Base-by-base conservation (phyloP, 1,140 invertebrate genomes). In the Hetaerina americana region DNA sequence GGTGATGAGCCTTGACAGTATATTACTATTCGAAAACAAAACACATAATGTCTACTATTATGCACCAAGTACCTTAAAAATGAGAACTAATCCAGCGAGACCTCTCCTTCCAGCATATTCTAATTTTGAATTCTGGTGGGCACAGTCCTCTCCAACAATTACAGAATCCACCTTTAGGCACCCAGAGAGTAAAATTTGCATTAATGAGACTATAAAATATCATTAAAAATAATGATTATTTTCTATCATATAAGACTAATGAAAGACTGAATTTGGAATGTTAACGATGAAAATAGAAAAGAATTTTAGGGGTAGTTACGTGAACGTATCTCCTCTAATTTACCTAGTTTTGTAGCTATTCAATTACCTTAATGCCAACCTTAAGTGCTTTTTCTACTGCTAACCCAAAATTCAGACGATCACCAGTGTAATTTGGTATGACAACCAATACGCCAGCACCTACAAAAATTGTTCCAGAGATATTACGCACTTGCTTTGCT, bases 401-500 rank as follows among this genome's bases (percentile, higher is more conserved):
- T 78, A 92, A 85, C 22, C 92, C 93, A 81, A 95, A 95, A 79
- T 94, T 95, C 3, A 96, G 80, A 75, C 92, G 81, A 77, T 95
- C 93, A 0, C 93, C 93, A 5, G 93, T 95, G 78, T 96, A 95
- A 82, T 95, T 96, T 10, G 89, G 88, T 6, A 93, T 85, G 22
- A 94, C 82, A 0, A 93, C 83, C 5, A 95, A 76, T 68, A 89
- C 85, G 27, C 91, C 92, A 73, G 82, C 90, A 91, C 69, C 49
- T 83, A 78, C 28, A 70, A 71, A 72, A 75, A 72, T 71, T n/a
- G 27, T 40, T 25, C 49, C n/a, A 70, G 15, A 49, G 1, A 57
- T 28, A 27, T 72, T 71, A 49, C 10, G 24, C 18, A 40, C 18
- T 71, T 27, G 27, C 5, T 26, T 68, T 5, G n/a, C n/a, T n/a